A percentile compares a stretch with the other conserved stretches of the same genome.
These are phyloP conservation scores for Thumatha senex DNA, from an alignment of 2,888 invertebrate genomes.

Conservation along the genomic window DNA sequence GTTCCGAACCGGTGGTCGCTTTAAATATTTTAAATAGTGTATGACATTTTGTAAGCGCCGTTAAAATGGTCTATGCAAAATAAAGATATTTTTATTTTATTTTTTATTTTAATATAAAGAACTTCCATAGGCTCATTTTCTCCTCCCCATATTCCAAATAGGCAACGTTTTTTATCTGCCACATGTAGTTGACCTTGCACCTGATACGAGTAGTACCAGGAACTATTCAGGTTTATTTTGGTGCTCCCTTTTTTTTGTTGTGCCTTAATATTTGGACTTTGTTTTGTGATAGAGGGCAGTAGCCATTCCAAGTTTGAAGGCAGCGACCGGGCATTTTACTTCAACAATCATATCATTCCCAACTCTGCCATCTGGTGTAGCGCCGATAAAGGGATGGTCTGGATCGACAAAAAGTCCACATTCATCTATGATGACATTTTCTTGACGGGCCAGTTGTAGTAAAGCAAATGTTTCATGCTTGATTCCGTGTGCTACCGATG, in stretches of 20 bases:
- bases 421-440: neutral
- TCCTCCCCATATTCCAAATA: no score
- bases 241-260: neutral
- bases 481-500: neutral
- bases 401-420: neutral
- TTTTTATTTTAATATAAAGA: neutral
- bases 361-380: no score
- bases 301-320: neutral
- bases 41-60: no score
- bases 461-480: neutral
- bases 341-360: neutral
- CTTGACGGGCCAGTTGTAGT: neutral
- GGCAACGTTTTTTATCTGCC: neutral
- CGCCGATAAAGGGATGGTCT: neutral
- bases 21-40: no score
- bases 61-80: no score
- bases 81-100: no score
- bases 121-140: no score
- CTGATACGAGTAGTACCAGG: neutral
- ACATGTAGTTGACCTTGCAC: neutral
- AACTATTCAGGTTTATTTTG: neutral
- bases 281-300: neutral
- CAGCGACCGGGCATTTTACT: neutral
- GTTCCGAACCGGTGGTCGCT: no score
- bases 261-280: neutral